Conservation (phyloP, 2,113 vertebrate species). For the Leuciscus idus region DNA sequence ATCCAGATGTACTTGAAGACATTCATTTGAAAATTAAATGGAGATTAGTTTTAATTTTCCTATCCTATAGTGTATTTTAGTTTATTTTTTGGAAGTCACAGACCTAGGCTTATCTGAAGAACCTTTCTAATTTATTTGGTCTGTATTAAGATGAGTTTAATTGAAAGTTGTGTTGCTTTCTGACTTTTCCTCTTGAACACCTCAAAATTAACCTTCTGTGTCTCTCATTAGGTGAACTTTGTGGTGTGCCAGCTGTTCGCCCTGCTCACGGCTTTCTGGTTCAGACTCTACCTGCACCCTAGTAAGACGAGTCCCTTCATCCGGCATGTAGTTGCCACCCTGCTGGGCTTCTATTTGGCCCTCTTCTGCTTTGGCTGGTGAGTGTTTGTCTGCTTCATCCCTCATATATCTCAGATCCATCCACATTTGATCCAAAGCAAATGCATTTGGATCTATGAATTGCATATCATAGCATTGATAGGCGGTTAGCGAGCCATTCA, state of each 20-base stretch:
- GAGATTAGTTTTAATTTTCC: constrained; percentile 2
- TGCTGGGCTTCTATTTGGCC: constrained; percentile 96
- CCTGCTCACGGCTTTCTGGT: constrained; percentile 94
- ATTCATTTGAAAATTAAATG: background rate
- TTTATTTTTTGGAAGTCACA: background rate
- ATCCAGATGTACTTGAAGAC: constrained; percentile 5
- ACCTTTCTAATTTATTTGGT: background rate
- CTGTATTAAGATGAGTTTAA: background rate
- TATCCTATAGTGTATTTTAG: background rate
- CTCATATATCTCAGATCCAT: background rate
- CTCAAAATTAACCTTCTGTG: background rate
- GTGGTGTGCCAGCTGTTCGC: constrained; percentile 97
- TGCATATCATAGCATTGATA: constrained; percentile 1
- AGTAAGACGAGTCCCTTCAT: constrained; percentile 95
- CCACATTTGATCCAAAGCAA: background rate
- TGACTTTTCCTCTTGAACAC: background rate
- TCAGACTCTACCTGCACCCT: constrained; percentile 93
- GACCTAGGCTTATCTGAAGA: background rate
- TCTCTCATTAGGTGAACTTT: constrained; percentile 89
- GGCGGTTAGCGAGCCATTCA: background rate
- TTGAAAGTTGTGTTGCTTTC: background rate
- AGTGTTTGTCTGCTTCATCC: constrained; percentile 64
- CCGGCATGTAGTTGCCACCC: constrained; percentile 93
- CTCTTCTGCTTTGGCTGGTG: constrained; percentile 99
- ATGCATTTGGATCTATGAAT: too few species aligned